Conservation (phyloP, 1,140 invertebrate species). For the Heliconius himera region DNA sequence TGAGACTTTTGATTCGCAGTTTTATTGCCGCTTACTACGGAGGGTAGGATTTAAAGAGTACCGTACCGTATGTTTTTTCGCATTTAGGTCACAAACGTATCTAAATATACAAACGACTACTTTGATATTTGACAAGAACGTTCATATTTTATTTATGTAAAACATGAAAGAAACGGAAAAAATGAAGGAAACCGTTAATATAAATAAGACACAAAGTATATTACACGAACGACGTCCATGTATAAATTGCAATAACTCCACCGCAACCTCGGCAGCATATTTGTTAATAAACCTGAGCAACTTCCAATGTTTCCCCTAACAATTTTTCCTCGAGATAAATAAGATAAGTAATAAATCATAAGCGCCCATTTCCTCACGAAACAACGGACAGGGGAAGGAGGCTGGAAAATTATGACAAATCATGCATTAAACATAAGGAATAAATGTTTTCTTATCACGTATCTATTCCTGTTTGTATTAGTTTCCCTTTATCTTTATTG, state of each 20-base stretch:
- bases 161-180: neutral
- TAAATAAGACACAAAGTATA: constrained; percentile 1
- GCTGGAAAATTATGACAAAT: constrained; percentile 80
- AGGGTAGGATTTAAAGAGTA: constrained; percentile 31
- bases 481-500: constrained; percentile 81
- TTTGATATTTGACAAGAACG: neutral
- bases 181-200: constrained; percentile 5
- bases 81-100: constrained; percentile 16
- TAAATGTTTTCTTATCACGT: constrained; percentile 82
- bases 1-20: constrained; percentile 75
- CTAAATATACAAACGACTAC: neutral
- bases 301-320: constrained; percentile 57
- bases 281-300: constrained; percentile 68
- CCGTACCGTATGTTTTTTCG: constrained; percentile 23
- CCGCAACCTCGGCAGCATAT: constrained; percentile 61
- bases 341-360: constrained; percentile 77
- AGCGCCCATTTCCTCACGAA: constrained; percentile 74
- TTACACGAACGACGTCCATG: constrained; percentile 17
- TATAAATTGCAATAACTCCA: constrained; percentile 54
- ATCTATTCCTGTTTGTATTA: constrained; percentile 80
- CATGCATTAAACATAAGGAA: constrained; percentile 81
- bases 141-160: neutral
- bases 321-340: constrained; percentile 76
- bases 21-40: constrained; percentile 61
- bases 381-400: constrained; percentile 71